A percentile compares a stretch with the other conserved stretches of the same genome.
These are phyloP conservation scores for Enchytraeus crypticus DNA, from an alignment of 2,888 invertebrate genomes.

Conservation along the genomic window DNA sequence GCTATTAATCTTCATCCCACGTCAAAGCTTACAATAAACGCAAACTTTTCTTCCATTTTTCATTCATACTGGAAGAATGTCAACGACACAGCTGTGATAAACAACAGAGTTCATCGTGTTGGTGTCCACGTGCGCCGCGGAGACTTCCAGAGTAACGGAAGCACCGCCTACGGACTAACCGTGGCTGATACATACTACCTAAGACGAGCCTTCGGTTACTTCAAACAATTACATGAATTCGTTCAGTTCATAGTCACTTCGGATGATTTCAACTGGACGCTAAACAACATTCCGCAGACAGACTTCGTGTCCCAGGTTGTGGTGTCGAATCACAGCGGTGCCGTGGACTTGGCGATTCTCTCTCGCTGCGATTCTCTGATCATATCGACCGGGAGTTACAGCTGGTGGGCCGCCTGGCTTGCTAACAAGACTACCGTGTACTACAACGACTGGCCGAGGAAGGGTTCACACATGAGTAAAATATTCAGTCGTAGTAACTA, in stretches of 20 bases:
- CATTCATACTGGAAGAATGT: not conserved
- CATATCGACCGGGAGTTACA: conserved; percentile 44
- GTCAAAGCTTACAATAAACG: too few relatives aligned
- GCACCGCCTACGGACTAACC: conserved; percentile 39
- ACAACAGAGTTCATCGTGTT: conserved; percentile 25
- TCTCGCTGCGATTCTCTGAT: conserved; percentile 40
- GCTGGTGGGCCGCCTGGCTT: conserved; percentile 49
- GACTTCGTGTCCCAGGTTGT: not conserved
- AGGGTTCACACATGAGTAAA: not conserved
- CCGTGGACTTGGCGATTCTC: conserved; percentile 43
- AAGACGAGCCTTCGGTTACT: conserved; percentile 36
- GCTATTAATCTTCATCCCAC: too few relatives aligned
- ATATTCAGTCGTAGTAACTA: not conserved
- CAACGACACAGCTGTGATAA: conserved; percentile 18
- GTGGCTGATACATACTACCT: conserved; percentile 41
- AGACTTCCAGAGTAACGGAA: conserved; percentile 40
- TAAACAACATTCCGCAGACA: conserved; percentile 24
- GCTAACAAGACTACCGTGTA: conserved; percentile 38
- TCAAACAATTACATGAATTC: conserved; percentile 25
- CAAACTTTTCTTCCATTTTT: too few relatives aligned
- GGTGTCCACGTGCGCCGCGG: conserved; percentile 48
- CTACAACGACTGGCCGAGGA: conserved; percentile 43
- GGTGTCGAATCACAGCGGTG: conserved; percentile 7
- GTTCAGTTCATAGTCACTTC: conserved; percentile 44
- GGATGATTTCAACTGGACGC: conserved; percentile 43